Evolutionary conservation across 2,888 invertebrate genomes (phyloP).

Genomic region (Nasonovia ribisnigri): DNA sequence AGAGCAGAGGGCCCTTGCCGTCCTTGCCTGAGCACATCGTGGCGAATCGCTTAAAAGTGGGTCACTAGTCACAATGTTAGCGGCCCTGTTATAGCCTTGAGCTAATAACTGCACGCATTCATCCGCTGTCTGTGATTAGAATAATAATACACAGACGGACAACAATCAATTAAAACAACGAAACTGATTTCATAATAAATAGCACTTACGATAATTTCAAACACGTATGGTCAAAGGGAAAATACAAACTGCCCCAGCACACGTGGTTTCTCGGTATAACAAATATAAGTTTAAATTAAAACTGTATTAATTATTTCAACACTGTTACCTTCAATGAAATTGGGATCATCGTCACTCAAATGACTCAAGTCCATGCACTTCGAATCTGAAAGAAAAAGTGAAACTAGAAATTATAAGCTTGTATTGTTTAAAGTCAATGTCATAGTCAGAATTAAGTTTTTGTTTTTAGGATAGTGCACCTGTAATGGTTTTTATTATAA

Average conservation of each 20-base stretch:
- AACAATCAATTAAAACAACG: slow-evolving; percentile 56
- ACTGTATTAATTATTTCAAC: slow-evolving; percentile 15
- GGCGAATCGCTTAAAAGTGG: slow-evolving; percentile 61
- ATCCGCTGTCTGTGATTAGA: slow-evolving; percentile 62
- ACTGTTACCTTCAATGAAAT: slow-evolving; percentile 56
- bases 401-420: slow-evolving; percentile 12
- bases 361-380: slow-evolving; percentile 61
- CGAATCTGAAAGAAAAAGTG: slow-evolving; percentile 53
- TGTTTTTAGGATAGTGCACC: background rate
- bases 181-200: slow-evolving; percentile 54
- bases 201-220: background rate
- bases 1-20: slow-evolving; percentile 48
- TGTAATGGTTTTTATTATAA: background rate
- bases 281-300: slow-evolving; percentile 17
- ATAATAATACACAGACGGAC: slow-evolving; percentile 49
- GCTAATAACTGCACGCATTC: slow-evolving; percentile 62
- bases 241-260: slow-evolving; percentile 60
- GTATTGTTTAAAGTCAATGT: slow-evolving; percentile 8
- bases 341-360: slow-evolving; percentile 57
- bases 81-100: slow-evolving; percentile 63
- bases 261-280: slow-evolving; percentile 11
- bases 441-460: slow-evolving; percentile 7
- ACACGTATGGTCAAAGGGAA: slow-evolving; percentile 36
- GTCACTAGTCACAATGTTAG: slow-evolving; percentile 65
- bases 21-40: slow-evolving; percentile 58